phyloP scores from a whole-genome alignment of 2,888 invertebrate genomes.

The Marronus borbonicus region DNA sequence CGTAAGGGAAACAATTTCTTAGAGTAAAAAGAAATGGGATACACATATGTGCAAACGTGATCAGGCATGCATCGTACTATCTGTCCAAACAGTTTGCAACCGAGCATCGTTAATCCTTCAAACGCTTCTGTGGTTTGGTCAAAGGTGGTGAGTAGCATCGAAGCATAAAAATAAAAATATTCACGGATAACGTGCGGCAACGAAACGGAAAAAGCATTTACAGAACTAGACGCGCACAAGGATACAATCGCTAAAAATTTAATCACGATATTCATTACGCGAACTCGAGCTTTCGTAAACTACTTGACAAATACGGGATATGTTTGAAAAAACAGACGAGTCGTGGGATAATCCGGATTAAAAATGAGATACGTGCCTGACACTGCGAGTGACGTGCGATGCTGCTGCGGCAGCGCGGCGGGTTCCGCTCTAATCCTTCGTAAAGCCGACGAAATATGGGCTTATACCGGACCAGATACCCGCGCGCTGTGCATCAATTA shows the following conservation, averaged over 20 bases:
- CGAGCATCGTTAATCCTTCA: conserved; percentile 29
- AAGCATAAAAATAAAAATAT: conserved; percentile 30
- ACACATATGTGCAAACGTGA: too few species aligned
- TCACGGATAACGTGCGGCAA: neutral
- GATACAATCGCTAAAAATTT: conserved; percentile 48
- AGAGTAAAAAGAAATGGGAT: too few species aligned
- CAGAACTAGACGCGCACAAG: conserved; percentile 22
- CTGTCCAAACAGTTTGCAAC: conserved; percentile 2
- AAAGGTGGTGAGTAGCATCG: conserved; percentile 20
- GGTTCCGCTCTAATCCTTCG: conserved; percentile 63
- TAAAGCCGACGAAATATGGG: conserved; percentile 67
- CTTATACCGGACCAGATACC: conserved; percentile 58
- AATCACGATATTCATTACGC: conserved; percentile 50
- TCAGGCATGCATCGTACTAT: neutral
- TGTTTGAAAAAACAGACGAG: conserved; percentile 58
- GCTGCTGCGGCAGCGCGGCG: conserved; percentile 61
- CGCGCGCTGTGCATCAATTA: conserved; percentile 65
- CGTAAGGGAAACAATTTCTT: too few species aligned
- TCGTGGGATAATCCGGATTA: conserved; percentile 68
- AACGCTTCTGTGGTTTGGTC: neutral
- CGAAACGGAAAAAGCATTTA: neutral
- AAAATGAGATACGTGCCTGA: conserved; percentile 69
- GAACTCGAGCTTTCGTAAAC: conserved; percentile 51
- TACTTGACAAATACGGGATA: conserved; percentile 57
- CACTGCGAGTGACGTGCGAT: conserved; percentile 62